phyloP scores from a whole-genome alignment of 1,140 invertebrate species.

The Drosophila repletoides region DNA sequence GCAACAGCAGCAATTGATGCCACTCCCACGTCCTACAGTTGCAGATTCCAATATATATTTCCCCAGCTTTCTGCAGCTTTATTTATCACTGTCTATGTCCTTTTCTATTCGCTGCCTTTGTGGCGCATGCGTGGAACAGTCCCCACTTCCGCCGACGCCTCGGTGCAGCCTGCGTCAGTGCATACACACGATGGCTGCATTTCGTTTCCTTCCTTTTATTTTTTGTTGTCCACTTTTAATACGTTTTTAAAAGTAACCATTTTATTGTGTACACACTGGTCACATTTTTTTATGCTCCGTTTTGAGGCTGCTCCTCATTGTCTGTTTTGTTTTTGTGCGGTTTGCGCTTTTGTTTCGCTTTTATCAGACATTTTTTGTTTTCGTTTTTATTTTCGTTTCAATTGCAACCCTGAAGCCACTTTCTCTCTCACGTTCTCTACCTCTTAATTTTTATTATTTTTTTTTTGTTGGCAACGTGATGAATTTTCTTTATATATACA shows the following conservation, averaged over 20 bases:
- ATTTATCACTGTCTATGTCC: slow-evolving; percentile 18
- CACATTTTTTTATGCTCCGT: background rate
- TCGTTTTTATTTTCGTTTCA: slow-evolving; percentile 53
- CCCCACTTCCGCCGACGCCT: background rate
- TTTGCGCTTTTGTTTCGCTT: slow-evolving; percentile 32
- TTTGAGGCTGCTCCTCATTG: background rate
- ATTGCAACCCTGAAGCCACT: slow-evolving; percentile 37
- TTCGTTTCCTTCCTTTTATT: no score
- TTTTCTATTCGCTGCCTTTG: slow-evolving; percentile 24
- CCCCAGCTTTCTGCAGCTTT: slow-evolving; percentile 30
- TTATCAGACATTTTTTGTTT: slow-evolving; percentile 59
- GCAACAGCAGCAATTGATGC: slow-evolving; percentile 22
- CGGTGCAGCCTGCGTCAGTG: background rate
- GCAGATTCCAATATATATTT: slow-evolving; percentile 19
- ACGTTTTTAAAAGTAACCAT: slow-evolving; percentile 1
- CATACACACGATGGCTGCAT: background rate
- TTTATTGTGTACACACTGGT: slow-evolving; percentile 2
- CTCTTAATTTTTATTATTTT: slow-evolving; percentile 6
- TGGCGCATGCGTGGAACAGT: slow-evolving; percentile 44
- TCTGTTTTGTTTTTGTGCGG: slow-evolving; percentile 11
- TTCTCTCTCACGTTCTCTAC: background rate
- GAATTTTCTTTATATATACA: slow-evolving; percentile 17
- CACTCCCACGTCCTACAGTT: slow-evolving; percentile 48
- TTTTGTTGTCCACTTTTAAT: background rate
- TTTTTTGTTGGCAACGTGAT: slow-evolving; percentile 52